Evolutionary conservation across 2,797 vertebrate species (phyloP), one percentile per base, ranked within the genome.

Genomic region (Gallinago solitaria): DNA sequence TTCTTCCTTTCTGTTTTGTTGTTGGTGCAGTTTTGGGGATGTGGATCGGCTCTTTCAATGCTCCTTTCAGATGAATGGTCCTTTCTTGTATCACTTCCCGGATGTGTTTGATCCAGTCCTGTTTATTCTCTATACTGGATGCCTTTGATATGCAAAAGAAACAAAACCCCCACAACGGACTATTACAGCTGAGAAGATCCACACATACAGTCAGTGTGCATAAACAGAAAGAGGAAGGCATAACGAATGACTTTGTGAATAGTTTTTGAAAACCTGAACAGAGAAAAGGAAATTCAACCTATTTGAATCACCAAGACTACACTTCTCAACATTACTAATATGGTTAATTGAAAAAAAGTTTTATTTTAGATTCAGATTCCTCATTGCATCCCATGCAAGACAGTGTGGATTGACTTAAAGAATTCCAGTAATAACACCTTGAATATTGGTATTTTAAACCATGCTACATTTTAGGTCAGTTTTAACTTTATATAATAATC

Each of bases 91-190:
- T 99, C 80, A 99, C 99, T 95, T 99, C 99, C 56, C 99, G 98
- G 97, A 99, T 99, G 98, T 99, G 99, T 94, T 99, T 99, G 97
- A 99, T 99, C 99, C 99, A 99, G 98, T 99, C 99, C 97, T 99
- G 99, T 97, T 99, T 99, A 98, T 99, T 99, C 96, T 99, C 99
- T 79, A 99, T 99, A 97, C 99, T 99, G 73, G 99, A 99, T 6
- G 99, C 99, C 99, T 99, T 97, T 87, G 87, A 73, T 47, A 67
- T 82, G 91, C 70, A 96, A 95, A 84, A 95, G 87, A 92, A 78
- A 92, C 30, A 96, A 95, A 91, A 28, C 8, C 41, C 76, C 33
- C 86, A 93, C 70, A 96, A 94, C 6, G 8, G 56, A 85, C 88
- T 64, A 67, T 65, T 93, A 84, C 35, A 77, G 41, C 21, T 86